These are phyloP conservation scores for Pseudochromis fuscus DNA, from an alignment of 2,797 vertebrate genomes.

Conservation along the genomic window DNA sequence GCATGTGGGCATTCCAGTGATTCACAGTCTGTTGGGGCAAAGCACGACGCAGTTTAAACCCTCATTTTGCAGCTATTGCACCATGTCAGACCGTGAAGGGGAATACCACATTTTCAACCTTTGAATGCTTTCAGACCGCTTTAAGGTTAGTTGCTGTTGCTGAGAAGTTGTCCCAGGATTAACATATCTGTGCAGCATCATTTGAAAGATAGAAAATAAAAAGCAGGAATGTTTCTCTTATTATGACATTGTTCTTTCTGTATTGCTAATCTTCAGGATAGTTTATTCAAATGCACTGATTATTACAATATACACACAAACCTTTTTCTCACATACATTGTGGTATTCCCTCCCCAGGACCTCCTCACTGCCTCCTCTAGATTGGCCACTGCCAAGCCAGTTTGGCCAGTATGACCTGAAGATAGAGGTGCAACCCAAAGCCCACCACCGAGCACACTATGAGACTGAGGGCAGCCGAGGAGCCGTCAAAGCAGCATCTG, in stretches of 20 bases:
- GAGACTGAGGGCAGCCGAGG: constrained; percentile 99
- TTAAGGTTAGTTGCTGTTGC: constrained; percentile 7
- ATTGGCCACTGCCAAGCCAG: constrained; percentile 96
- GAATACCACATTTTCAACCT: constrained; percentile 44
- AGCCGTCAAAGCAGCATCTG: constrained; percentile 95
- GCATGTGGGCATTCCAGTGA: constrained; percentile 72
- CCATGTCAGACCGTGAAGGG: constrained; percentile 50
- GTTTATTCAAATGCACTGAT: constrained; percentile 1
- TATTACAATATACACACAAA: constrained; percentile 19
- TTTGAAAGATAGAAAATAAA: constrained; percentile 13
- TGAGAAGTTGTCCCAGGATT: background rate
- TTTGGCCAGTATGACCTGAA: constrained; percentile 96
- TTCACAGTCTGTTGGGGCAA: constrained; percentile 64
- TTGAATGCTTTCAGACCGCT: constrained; percentile 25
- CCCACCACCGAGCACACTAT: constrained; percentile 98
- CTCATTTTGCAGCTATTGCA: constrained; percentile 30
- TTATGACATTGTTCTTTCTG: constrained; percentile 2
- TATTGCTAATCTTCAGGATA: background rate
- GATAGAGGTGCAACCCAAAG: constrained; percentile 99
- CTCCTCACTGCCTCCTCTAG: constrained; percentile 95
- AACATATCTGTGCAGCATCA: constrained; percentile 4
- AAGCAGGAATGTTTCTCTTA: constrained; percentile 4
- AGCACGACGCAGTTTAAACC: constrained; percentile 16
- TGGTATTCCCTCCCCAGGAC: constrained; percentile 86
- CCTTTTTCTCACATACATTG: too few relatives aligned